Evolutionary conservation across 2,797 vertebrate species (phyloP).

Genomic region (Tenualosa ilisha): DNA sequence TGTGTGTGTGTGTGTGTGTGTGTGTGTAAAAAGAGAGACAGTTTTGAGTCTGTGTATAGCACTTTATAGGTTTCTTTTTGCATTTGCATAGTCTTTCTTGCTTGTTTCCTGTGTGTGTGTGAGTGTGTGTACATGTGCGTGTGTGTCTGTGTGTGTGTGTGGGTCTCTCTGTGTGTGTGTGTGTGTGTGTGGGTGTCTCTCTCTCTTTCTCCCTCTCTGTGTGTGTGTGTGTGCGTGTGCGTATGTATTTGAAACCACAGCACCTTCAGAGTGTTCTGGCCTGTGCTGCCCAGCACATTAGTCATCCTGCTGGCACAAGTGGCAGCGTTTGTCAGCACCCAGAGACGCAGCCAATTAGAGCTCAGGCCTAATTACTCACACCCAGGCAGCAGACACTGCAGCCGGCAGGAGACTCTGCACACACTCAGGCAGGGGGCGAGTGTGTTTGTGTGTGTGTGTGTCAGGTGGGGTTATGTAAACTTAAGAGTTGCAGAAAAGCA

Average conservation of each 20-base stretch:
- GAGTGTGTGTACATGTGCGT: not conserved
- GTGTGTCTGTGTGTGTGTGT: not conserved
- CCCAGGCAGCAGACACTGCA: constrained; percentile 30
- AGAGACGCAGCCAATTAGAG: constrained; percentile 35
- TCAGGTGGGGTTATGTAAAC: constrained; percentile 10
- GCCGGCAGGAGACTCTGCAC: not conserved
- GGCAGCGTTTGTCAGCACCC: constrained; percentile 34
- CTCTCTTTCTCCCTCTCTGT: too few species aligned
- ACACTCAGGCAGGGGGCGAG: not conserved
- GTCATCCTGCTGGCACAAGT: constrained; percentile 39
- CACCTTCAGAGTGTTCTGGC: constrained; percentile 35
- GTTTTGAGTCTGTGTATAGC: too few species aligned
- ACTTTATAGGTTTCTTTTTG: not conserved
- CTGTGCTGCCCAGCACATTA: constrained; percentile 39
- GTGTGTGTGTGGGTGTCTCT: not conserved
- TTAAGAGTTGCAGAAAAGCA: not conserved
- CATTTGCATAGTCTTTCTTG: not conserved
- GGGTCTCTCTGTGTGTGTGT: not conserved
- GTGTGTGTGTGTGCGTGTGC: not conserved
- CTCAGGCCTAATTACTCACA: constrained; percentile 44
- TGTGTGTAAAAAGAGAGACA: not conserved
- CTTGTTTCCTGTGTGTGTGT: not conserved
- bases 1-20: not conserved
- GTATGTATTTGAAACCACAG: constrained; percentile 38
- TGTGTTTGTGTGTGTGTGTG: not conserved